Percentiles rank a stretch among this genome's conserved stretches.
Evolutionary conservation across 2,113 vertebrate species (phyloP).

Genomic region (Xiphophorus maculatus): DNA sequence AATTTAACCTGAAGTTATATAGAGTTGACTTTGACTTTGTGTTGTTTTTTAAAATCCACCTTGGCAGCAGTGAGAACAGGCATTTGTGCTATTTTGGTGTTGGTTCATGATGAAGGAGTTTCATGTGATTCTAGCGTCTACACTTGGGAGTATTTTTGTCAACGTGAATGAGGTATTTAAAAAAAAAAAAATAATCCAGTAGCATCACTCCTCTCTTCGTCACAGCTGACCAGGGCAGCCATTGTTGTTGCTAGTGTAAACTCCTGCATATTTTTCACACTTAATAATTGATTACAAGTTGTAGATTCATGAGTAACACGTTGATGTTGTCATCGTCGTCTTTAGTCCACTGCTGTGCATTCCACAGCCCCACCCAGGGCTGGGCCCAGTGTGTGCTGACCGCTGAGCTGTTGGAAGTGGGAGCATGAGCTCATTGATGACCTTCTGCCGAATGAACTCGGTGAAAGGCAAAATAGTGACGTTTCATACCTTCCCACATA

Average conservation of each 20-base stretch:
- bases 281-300: not conserved
- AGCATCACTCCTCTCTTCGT: not conserved
- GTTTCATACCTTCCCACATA: slow-evolving; percentile 42
- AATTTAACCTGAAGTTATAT: not conserved
- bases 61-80: too few species aligned
- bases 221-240: not conserved
- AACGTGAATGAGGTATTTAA: not conserved
- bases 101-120: not conserved
- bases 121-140: not conserved
- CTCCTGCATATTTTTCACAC: not conserved
- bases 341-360: not conserved
- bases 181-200: not conserved
- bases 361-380: slow-evolving; percentile 20
- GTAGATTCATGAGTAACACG: not conserved
- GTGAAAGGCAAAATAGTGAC: slow-evolving; percentile 35
- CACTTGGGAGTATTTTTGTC: not conserved
- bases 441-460: slow-evolving; percentile 32
- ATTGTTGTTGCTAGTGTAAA: not conserved
- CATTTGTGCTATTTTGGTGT: not conserved
- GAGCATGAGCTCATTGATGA: slow-evolving; percentile 58
- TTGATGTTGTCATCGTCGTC: not conserved
- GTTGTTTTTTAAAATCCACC: too few species aligned
- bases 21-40: not conserved
- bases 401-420: slow-evolving; percentile 15
- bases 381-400: slow-evolving; percentile 1